These are phyloP conservation scores for Calliphora vomitoria DNA, from an alignment of 2,888 invertebrate genomes.

Conservation along the genomic window DNA sequence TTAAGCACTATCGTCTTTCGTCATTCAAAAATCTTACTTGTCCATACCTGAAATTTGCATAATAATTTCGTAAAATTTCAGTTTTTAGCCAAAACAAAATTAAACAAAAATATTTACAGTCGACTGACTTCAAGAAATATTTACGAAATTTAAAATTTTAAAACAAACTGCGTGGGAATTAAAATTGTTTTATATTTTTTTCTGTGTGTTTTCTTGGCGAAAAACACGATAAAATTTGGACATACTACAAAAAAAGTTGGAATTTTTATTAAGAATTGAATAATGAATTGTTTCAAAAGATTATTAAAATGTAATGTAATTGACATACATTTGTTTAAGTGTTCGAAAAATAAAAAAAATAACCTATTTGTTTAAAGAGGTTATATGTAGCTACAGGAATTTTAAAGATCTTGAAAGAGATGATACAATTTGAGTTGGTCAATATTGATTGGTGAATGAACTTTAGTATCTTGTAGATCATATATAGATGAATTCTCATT, in stretches of 20 bases:
- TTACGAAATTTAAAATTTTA: background rate
- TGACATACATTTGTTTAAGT: slow-evolving; percentile 27
- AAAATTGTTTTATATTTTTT: background rate
- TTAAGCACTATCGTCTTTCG: too few species aligned
- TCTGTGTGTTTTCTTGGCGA: background rate
- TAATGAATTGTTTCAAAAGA: background rate
- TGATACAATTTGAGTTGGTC: background rate
- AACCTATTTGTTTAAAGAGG: background rate
- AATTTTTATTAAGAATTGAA: background rate
- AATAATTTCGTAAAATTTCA: slow-evolving; percentile 44
- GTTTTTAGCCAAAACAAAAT: slow-evolving; percentile 11
- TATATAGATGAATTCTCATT: too few species aligned
- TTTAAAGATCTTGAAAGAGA: background rate
- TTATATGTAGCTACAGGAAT: background rate
- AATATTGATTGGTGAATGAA: background rate
- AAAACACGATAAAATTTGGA: slow-evolving; percentile 10
- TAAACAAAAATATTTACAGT: slow-evolving; percentile 22
- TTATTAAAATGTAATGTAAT: slow-evolving; percentile 7
- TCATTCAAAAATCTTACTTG: background rate
- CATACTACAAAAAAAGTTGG: background rate
- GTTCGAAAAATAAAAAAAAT: background rate
- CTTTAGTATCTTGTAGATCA: too few species aligned
- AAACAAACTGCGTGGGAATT: slow-evolving; percentile 37
- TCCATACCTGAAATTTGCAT: slow-evolving; percentile 56
- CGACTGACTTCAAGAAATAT: background rate